phyloP scores from a whole-genome alignment of 2,888 invertebrate species.

The Atethmia centrago region DNA sequence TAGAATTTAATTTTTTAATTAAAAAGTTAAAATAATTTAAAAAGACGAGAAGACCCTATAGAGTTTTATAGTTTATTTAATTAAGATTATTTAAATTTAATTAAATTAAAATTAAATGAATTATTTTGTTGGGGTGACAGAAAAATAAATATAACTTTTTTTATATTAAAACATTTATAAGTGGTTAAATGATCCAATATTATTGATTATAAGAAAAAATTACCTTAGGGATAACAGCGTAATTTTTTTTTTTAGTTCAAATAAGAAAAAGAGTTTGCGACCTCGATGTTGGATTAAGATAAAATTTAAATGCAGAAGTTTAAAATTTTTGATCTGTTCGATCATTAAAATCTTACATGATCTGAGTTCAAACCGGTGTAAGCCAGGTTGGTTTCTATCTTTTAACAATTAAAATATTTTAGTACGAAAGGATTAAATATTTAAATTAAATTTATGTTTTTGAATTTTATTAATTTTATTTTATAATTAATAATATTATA shows the following conservation, averaged over 20 bases:
- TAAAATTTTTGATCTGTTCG: conserved; percentile 94
- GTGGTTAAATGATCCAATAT: conserved; percentile 90
- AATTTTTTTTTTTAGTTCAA: conserved; percentile 94
- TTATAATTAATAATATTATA: not conserved
- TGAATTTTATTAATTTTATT: conserved; percentile 75
- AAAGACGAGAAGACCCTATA: conserved; percentile 95
- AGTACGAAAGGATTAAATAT: conserved; percentile 95
- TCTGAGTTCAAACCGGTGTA: conserved; percentile 96
- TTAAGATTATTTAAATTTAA: conserved; percentile 79
- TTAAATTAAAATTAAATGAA: conserved; percentile 72
- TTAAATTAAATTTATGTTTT: conserved; percentile 86
- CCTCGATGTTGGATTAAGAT: conserved; percentile 97
- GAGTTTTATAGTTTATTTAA: conserved; percentile 90
- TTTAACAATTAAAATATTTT: conserved; percentile 91
- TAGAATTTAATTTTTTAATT: conserved; percentile 87
- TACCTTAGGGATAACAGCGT: conserved; percentile 97
- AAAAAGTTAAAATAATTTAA: conserved; percentile 92
- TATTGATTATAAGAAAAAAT: conserved; percentile 92
- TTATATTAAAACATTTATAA: conserved; percentile 76
- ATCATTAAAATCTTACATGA: conserved; percentile 96
- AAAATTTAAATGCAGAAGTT: conserved; percentile 92
- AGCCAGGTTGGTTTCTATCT: conserved; percentile 97
- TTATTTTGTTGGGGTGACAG: conserved; percentile 92
- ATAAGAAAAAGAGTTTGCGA: conserved; percentile 94
- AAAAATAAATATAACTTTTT: conserved; percentile 91